phyloP scores from a whole-genome alignment of 2,113 vertebrate species.

The Pardalotus punctatus region DNA sequence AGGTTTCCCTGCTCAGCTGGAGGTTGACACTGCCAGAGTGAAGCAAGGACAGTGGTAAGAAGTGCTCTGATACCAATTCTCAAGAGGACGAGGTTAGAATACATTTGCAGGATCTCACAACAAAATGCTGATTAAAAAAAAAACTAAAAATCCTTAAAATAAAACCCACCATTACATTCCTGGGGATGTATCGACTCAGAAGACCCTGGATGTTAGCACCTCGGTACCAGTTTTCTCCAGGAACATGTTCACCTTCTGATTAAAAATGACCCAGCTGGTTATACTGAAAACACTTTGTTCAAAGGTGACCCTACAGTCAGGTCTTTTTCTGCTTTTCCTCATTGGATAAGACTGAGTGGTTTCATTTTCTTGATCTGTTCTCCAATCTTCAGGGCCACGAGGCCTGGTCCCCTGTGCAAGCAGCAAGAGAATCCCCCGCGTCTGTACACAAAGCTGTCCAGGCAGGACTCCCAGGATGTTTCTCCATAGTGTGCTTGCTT shows the following conservation, averaged over 20 bases:
- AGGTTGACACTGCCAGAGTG: constrained; percentile 1
- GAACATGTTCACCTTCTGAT: constrained; percentile 55
- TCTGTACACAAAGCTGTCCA: constrained; percentile 31
- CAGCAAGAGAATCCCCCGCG: constrained; percentile 46
- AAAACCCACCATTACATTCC: constrained; percentile 47
- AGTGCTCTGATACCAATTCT: constrained; percentile 53
- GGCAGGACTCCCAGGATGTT: constrained; percentile 61
- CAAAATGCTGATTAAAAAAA: constrained; percentile 54
- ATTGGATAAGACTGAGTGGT: constrained; percentile 36
- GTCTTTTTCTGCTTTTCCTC: constrained; percentile 27
- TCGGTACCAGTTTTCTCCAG: constrained; percentile 53
- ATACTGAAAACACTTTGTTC: constrained; percentile 44
- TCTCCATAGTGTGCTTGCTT: constrained; percentile 59
- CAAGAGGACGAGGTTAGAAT: constrained; percentile 47
- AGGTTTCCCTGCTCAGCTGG: constrained; percentile 40
- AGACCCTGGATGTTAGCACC: constrained; percentile 63
- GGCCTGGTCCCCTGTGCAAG: constrained; percentile 74
- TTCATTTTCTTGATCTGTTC: constrained; percentile 55
- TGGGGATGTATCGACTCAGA: constrained; percentile 54
- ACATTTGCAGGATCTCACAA: constrained; percentile 60
- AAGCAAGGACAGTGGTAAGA: constrained; percentile 23
- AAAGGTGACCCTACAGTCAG: constrained; percentile 44
- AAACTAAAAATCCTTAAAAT: constrained; percentile 44
- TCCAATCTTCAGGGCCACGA: constrained; percentile 45
- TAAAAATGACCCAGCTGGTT: constrained; percentile 56